These are phyloP conservation scores for Epicauta chinensis DNA, from an alignment of 1,140 invertebrate species.

Conservation along the genomic window DNA sequence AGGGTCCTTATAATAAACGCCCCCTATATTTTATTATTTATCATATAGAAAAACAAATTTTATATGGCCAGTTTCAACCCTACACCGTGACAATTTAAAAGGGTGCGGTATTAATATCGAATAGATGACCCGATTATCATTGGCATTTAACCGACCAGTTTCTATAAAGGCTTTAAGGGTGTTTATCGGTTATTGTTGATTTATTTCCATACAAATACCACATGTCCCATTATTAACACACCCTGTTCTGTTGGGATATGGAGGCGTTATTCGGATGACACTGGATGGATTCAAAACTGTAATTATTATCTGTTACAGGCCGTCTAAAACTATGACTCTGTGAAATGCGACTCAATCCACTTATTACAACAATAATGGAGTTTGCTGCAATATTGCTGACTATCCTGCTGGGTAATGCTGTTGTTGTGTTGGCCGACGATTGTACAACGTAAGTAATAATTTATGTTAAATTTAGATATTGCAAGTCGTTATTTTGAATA, in stretches of 20 bases:
- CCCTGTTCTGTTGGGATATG: no score
- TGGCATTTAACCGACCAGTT: no score
- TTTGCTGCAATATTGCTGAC: slow-evolving; percentile 18
- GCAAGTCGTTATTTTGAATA: no score
- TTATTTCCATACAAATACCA: no score
- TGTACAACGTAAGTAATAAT: slow-evolving; percentile 20
- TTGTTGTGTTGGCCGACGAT: slow-evolving; percentile 12
- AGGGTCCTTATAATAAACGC: not conserved
- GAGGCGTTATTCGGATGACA: no score
- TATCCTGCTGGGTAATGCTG: slow-evolving; percentile 17
- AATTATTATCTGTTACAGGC: slow-evolving; percentile 17
- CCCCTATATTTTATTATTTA: no score
- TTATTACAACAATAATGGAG: slow-evolving; percentile 15
- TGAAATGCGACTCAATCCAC: not conserved
- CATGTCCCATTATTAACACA: no score
- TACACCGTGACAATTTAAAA: not conserved
- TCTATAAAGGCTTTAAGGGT: no score
- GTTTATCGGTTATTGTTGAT: no score
- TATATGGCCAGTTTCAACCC: not conserved
- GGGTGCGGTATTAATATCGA: not conserved
- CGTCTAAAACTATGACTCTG: slow-evolving; percentile 11
- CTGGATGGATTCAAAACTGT: no score
- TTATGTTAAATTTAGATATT: no score
- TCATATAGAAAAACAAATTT: no score
- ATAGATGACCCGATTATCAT: not conserved